Base-by-base conservation (phyloP, 1,140 invertebrate genomes). In the Caerostris extrusa region DNA sequence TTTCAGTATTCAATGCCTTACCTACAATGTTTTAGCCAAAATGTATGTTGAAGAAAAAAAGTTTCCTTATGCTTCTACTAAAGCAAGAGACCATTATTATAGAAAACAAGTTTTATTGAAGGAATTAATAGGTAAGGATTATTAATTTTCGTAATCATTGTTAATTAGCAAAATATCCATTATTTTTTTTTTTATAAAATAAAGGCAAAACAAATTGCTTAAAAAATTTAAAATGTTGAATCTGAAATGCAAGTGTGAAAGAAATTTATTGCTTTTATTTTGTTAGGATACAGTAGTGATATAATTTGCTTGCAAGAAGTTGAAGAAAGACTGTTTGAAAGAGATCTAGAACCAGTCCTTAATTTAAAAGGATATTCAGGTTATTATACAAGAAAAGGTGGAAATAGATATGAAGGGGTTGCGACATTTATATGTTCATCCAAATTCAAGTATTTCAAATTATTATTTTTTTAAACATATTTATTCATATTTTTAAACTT, bases 301-400 rank as follows among this genome's bases (percentile, higher is more conserved):
- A 96, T 99, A 82, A 97, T 98, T 71, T 99, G 98, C 95, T 96
- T 99, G 14, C 98, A 99, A 97, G 98, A 99, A 97, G 98, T 99
- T 0, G 98, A 99, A 96, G 95, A 95, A n/a, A 98, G 98, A 96
- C 96, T 98, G 56, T 99, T 97, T 95, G 95, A 97, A n/a, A 95
- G 97, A 95, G 97, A 98, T 95, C 96, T 99, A 12, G 94, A 96
- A 55, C 97, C 97, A 12, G 96, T 97, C 19, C 96, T 99, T 1
- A 95, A 95, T 17, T 91, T 95, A 8, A 93, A 97, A 5, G 96
- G 97, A 7, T 97, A 97, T 91, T 95, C 97, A 87, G 97, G 97
- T 10, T 90, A 57, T 58, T 94, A 90, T 86, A 85, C 99, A 98
- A 96, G 97, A 97, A 94, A 94, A 90, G 88, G 93, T n/a, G 87